phyloP scores from a whole-genome alignment of 2,888 invertebrate genomes.

The Rotaria macrura region DNA sequence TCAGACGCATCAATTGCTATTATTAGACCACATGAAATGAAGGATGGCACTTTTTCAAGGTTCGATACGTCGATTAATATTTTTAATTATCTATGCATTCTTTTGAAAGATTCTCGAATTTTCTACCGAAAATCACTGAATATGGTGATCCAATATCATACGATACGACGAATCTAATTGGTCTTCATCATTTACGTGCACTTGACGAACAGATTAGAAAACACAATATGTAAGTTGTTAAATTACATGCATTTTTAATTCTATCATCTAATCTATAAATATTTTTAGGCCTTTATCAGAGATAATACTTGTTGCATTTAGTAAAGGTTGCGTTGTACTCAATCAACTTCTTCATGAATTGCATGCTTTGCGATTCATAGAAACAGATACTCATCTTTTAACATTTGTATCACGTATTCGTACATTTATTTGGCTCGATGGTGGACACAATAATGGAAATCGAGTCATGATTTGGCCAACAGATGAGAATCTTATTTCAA shows the following conservation, averaged over 20 bases:
- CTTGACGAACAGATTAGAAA: background rate
- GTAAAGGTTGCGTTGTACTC: conserved; percentile 81
- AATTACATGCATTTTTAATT: background rate
- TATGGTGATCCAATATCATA: background rate
- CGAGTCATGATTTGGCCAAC: background rate
- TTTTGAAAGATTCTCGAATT: background rate
- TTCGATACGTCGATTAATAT: background rate
- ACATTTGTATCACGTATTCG: conserved; percentile 19
- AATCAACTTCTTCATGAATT: conserved; percentile 80
- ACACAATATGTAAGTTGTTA: background rate
- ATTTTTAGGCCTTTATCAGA: background rate
- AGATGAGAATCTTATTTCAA: conserved; percentile 41
- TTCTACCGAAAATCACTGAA: background rate
- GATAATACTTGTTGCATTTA: conserved; percentile 65
- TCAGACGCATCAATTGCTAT: background rate
- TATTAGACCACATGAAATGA: background rate
- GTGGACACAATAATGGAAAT: conserved; percentile 31
- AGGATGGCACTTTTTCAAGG: background rate
- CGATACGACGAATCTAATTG: background rate
- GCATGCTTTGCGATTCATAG: conserved; percentile 40
- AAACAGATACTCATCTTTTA: background rate
- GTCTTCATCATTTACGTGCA: background rate
- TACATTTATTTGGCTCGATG: conserved; percentile 25
- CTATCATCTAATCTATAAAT: background rate
- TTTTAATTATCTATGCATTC: background rate